A percentile compares a stretch with the other conserved stretches of the same genome.
phyloP scores from a whole-genome alignment of 1,140 invertebrate species.

The Andricus grossulariae region DNA sequence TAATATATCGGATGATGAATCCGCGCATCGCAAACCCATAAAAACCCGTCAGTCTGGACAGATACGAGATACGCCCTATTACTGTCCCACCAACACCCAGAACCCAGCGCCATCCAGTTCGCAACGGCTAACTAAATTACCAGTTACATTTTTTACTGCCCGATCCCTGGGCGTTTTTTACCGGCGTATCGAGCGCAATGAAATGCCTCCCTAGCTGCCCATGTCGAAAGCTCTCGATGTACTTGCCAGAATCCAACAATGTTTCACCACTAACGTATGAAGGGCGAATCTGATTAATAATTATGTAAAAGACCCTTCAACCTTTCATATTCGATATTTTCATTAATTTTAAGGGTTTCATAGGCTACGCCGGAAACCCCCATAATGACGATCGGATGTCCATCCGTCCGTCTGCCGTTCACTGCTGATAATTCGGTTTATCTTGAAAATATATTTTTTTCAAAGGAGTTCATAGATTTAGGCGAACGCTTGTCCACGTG shows the following conservation, averaged over 20 bases:
- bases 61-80: constrained; percentile 75
- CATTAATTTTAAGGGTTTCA: no score
- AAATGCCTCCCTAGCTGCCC: constrained; percentile 64
- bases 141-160: constrained; percentile 76
- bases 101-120: constrained; percentile 62
- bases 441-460: no score
- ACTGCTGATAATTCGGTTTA: no score
- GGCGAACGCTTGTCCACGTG: no score
- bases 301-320: not conserved
- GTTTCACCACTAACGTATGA: constrained; percentile 1
- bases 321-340: no score
- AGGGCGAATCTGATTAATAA: not conserved
- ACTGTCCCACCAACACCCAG: constrained; percentile 62
- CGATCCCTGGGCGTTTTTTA: constrained; percentile 68
- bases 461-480: no score
- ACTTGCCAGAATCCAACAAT: constrained; percentile 5
- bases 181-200: constrained; percentile 68
- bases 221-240: constrained; percentile 38
- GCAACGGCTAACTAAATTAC: constrained; percentile 75
- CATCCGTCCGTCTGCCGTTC: no score
- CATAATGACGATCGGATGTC: no score
- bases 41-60: constrained; percentile 73
- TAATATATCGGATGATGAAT: constrained; percentile 74
- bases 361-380: no score
- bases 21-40: constrained; percentile 73